These are phyloP conservation scores for Cataglyphis hispanica DNA, from an alignment of 1,140 invertebrate species.

Conservation along the genomic window DNA sequence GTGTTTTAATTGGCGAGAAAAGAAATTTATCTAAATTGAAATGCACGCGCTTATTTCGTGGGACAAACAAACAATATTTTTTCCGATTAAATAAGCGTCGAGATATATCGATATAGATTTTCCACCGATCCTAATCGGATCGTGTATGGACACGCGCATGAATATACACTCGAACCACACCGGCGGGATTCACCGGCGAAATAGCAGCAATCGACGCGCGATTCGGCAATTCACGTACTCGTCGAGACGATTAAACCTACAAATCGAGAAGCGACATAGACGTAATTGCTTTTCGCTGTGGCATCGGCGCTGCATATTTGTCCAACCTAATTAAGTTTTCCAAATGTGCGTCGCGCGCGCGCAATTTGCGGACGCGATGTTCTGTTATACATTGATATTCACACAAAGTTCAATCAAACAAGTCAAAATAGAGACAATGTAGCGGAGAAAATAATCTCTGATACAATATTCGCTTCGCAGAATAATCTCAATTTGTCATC, in stretches of 20 bases:
- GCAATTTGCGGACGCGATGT: conserved; percentile 61
- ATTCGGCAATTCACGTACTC: conserved; percentile 65
- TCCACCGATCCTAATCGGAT: conserved; percentile 25
- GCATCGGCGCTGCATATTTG: conserved; percentile 70
- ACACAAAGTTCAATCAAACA: conserved; percentile 35
- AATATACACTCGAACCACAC: conserved; percentile 5
- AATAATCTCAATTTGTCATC: background rate
- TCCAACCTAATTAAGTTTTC: conserved; percentile 72
- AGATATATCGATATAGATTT: conserved; percentile 22
- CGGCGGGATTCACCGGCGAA: conserved; percentile 64
- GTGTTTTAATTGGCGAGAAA: background rate
- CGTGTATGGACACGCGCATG: background rate
- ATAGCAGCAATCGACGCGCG: conserved; percentile 64
- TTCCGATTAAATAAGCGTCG: background rate
- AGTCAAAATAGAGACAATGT: background rate
- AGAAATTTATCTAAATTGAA: background rate
- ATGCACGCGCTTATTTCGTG: background rate
- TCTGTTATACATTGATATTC: conserved; percentile 52
- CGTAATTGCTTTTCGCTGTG: conserved; percentile 71
- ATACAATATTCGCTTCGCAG: background rate
- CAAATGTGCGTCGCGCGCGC: conserved; percentile 54
- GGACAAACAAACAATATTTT: background rate
- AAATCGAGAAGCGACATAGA: conserved; percentile 63
- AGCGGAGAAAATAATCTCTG: background rate
- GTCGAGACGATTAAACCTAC: conserved; percentile 68